A percentile compares a stretch with the other conserved stretches of the same genome.
phyloP scores from a whole-genome alignment of 2,888 invertebrate genomes.

The Leptinotarsa haldemani region DNA sequence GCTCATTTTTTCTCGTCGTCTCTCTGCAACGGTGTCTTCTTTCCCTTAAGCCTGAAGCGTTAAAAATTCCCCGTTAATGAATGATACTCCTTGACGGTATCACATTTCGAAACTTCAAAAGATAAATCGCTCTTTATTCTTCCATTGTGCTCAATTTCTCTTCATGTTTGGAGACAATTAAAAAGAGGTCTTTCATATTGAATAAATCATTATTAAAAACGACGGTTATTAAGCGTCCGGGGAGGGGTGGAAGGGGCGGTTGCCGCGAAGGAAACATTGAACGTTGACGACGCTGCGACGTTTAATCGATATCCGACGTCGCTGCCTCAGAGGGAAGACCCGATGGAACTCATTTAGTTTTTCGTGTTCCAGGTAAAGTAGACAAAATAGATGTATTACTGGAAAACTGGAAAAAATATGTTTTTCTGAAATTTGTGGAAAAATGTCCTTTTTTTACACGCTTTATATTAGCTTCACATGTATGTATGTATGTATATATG shows the following conservation, averaged over 20 bases:
- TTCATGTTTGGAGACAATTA: neutral
- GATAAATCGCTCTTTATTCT: neutral
- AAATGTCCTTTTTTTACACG: no score
- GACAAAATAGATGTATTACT: neutral
- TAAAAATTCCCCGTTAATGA: neutral
- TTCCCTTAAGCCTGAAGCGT: neutral
- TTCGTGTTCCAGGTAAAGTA: neutral
- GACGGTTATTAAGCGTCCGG: slow-evolving; percentile 22
- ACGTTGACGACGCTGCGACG: slow-evolving; percentile 27
- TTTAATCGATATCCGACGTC: slow-evolving; percentile 32
- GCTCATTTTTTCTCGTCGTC: no score
- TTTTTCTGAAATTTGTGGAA: no score
- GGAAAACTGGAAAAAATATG: no score
- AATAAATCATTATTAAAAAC: slow-evolving; percentile 26
- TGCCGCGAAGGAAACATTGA: slow-evolving; percentile 33
- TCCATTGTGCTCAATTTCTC: neutral
- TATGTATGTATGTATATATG: no score
- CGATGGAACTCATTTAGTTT: slow-evolving; percentile 9
- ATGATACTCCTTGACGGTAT: neutral
- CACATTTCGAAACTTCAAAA: neutral
- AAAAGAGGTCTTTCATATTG: neutral
- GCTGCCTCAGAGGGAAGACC: slow-evolving; percentile 14
- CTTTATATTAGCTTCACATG: no score
- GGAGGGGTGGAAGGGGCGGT: neutral
- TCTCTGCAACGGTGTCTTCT: neutral